A percentile compares a stretch with the other conserved stretches of the same genome.
Conservation (phyloP, 2,888 invertebrate genomes). For the Axea sp. region DNA sequence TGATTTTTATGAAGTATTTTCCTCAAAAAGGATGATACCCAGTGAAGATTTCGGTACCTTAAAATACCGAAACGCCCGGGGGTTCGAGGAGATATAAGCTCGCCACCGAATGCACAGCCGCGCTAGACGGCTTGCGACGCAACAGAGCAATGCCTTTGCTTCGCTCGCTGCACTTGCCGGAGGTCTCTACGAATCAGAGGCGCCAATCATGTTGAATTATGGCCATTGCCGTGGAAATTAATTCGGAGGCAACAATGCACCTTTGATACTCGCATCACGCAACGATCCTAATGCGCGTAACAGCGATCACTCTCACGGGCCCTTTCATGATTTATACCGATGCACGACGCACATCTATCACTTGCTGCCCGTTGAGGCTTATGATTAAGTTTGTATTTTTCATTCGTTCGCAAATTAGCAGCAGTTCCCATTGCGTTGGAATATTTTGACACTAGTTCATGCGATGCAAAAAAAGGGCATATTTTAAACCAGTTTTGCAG, state of each 20-base stretch:
- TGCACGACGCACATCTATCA: constrained; percentile 52
- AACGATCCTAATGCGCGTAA: constrained; percentile 56
- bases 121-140: constrained; percentile 43
- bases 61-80: constrained; percentile 13
- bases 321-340: constrained; percentile 51
- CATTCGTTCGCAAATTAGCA: constrained; percentile 33
- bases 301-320: constrained; percentile 57
- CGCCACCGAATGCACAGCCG: constrained; percentile 43
- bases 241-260: constrained; percentile 66
- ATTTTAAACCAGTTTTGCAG: too few relatives aligned
- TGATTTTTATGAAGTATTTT: constrained; percentile 14
- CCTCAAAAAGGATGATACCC: neutral
- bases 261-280: constrained; percentile 60
- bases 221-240: constrained; percentile 67
- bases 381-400: constrained; percentile 52
- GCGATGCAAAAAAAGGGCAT: too few relatives aligned
- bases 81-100: constrained; percentile 30
- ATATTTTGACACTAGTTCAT: too few relatives aligned
- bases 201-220: constrained; percentile 69
- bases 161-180: constrained; percentile 56
- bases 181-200: constrained; percentile 65
- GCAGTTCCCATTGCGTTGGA: too few relatives aligned
- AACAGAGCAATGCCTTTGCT: constrained; percentile 46
- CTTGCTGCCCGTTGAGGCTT: constrained; percentile 27
- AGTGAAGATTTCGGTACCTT: constrained; percentile 12